These are phyloP conservation scores for Caenorhabditis zanzibari DNA, from an alignment of 2,888 invertebrate genomes.

Conservation along the genomic window DNA sequence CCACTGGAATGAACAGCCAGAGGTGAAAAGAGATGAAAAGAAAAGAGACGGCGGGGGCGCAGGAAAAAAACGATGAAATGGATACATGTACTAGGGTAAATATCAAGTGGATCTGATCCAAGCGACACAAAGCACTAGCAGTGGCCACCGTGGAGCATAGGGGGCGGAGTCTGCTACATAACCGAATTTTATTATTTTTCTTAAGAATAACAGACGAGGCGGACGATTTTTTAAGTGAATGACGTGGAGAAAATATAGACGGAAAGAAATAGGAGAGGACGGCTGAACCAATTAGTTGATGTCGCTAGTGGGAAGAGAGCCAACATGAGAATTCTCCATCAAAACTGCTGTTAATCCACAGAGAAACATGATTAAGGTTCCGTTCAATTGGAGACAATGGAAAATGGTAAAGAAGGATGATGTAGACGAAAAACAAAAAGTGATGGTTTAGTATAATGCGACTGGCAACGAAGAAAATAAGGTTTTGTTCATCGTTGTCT, in stretches of 20 bases:
- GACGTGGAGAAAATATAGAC: conserved; percentile 18
- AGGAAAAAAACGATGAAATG: conserved; percentile 50
- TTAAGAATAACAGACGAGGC: not conserved
- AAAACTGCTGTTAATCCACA: conserved; percentile 1
- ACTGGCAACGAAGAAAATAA: conserved; percentile 1
- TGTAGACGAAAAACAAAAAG: not conserved
- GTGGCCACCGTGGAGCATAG: conserved; percentile 1
- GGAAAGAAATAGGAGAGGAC: conserved; percentile 35
- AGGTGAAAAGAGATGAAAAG: conserved; percentile 29
- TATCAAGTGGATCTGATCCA: conserved; percentile 45
- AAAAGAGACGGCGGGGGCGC: conserved; percentile 32
- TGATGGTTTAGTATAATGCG: conserved; percentile 34
- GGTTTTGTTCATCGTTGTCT: conserved; percentile 32
- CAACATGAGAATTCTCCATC: conserved; percentile 10
- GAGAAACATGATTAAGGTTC: conserved; percentile 40
- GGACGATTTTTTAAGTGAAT: conserved; percentile 15
- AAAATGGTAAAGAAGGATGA: not conserved
- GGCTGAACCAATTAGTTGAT: conserved; percentile 47
- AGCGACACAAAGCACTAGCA: conserved; percentile 18
- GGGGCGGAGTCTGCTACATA: conserved; percentile 18
- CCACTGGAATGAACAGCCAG: conserved; percentile 22
- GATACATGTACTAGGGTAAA: conserved; percentile 63
- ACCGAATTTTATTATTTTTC: conserved; percentile 46
- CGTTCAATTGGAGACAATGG: conserved; percentile 1
- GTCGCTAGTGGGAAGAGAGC: conserved; percentile 6